Evolutionary conservation across 2,888 invertebrate genomes (phyloP), one percentile per base, ranked within the genome.

Genomic region (Drosophila subquinaria): DNA sequence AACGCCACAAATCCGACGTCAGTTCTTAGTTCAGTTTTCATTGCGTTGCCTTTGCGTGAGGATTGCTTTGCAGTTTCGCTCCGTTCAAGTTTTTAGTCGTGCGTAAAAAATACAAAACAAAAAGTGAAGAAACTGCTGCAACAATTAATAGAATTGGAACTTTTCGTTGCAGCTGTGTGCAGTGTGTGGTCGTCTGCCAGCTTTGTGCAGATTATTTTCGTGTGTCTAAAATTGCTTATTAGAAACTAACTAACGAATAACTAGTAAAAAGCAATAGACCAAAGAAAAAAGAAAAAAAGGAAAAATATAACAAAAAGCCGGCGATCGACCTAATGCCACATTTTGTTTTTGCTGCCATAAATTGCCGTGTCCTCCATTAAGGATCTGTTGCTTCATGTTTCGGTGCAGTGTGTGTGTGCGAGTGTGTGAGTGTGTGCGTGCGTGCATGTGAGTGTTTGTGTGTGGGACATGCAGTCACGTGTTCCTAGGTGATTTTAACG

Each of bases 401-500:
- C n/a, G 36, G 47, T 57, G 42, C 48, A 40, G 4, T 65, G 35
- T 56, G 70, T 51, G 27, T 61, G 51, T 48, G 40, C 51, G 53
- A 8, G 30, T 30, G 53, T 61, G 23, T 33, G 27, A 38, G 42
- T 65, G 30, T 35, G 23, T 53, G 30, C 42, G 30, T 56, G 35
- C 48, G 69, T 38, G 52, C 36, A 36, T 68, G 27, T 36, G 20
- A 51, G 27, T 47, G 33, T 53, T 27, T 50, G 67, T 40, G 53
- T 76, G 72, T 63, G 50, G 70, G 69, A 70, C 81, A 61, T 89
- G 88, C 82, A 88, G 82, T 89, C 90, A 86, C 86, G 90, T 86
- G 90, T 85, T 76, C 73, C 77, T 78, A 88, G 88, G 82, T 88
- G 89, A 88, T 87, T 88, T 87, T 89, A 89, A 88, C 86, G 88